A percentile compares a stretch with the other conserved stretches of the same genome.
Evolutionary conservation across 2,797 vertebrate genomes (phyloP).

Genomic region (Psittacula echo): DNA sequence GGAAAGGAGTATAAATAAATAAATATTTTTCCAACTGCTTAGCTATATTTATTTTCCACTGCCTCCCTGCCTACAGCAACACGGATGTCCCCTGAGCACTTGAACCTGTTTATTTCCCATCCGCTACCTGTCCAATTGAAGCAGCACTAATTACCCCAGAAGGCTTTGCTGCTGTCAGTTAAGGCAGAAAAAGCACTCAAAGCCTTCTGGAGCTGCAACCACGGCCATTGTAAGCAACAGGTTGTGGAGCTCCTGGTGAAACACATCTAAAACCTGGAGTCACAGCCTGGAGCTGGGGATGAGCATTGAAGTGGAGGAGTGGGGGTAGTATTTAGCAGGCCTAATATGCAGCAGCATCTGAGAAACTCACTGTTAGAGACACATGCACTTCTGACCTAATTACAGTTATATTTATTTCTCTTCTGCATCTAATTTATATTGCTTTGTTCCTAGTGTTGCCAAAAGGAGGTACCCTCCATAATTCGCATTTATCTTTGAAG

Average conservation of each 20-base stretch:
- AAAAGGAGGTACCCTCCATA: neutral
- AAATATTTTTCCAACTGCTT: slow-evolving; percentile 70
- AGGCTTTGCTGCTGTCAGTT: slow-evolving; percentile 67
- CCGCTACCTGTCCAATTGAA: slow-evolving; percentile 73
- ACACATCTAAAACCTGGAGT: slow-evolving; percentile 38
- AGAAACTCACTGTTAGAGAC: neutral
- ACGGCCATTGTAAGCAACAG: slow-evolving; percentile 29
- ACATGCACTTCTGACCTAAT: neutral
- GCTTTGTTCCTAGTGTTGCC: neutral
- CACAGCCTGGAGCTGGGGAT: neutral
- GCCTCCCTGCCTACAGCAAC: slow-evolving; percentile 68
- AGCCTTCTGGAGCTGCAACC: slow-evolving; percentile 46
- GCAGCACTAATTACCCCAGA: slow-evolving; percentile 75
- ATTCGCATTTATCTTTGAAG: neutral
- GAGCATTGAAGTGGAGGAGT: neutral
- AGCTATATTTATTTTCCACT: slow-evolving; percentile 69
- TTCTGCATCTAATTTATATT: neutral
- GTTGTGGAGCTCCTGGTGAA: slow-evolving; percentile 8
- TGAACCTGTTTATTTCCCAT: slow-evolving; percentile 72
- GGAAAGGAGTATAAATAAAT: slow-evolving; percentile 68
- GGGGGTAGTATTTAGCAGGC: neutral
- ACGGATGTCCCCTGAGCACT: slow-evolving; percentile 60
- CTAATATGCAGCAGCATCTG: neutral
- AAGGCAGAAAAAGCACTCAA: slow-evolving; percentile 60
- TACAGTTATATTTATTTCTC: neutral